Conservation (phyloP, 2,113 vertebrate genomes). For the Sorex fumeus region DNA sequence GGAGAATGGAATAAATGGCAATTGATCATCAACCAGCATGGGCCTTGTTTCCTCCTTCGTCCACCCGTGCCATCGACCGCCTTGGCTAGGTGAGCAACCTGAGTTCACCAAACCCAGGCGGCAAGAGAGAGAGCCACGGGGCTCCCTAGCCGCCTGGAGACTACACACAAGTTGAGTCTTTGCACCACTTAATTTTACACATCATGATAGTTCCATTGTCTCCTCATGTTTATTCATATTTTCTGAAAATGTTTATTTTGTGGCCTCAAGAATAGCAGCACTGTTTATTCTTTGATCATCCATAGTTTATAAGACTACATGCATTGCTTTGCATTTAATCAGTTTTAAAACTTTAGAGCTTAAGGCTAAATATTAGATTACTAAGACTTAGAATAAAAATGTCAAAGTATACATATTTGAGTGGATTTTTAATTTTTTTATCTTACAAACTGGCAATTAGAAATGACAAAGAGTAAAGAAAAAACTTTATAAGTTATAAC, state of each 20-base stretch:
- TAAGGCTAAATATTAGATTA: constrained; percentile 57
- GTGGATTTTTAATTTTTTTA: neutral
- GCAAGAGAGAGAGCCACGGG: no score
- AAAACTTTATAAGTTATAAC: constrained; percentile 36
- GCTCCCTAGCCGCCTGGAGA: no score
- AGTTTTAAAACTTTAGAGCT: constrained; percentile 64
- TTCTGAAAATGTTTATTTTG: constrained; percentile 67
- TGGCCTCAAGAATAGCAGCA: constrained; percentile 49
- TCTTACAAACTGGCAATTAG: constrained; percentile 50
- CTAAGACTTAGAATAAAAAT: constrained; percentile 33
- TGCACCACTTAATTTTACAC: constrained; percentile 56
- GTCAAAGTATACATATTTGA: constrained; percentile 16
- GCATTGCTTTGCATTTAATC: constrained; percentile 67
- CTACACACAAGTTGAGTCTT: neutral
- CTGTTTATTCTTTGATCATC: constrained; percentile 61
- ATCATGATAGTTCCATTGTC: constrained; percentile 32
- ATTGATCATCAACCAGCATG: no score
- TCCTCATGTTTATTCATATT: constrained; percentile 65
- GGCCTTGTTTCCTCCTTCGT: no score
- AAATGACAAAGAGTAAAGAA: constrained; percentile 58
- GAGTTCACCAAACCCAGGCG: no score
- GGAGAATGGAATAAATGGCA: no score
- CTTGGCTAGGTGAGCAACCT: no score
- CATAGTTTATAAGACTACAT: constrained; percentile 45
- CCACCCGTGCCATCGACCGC: no score